Evolutionary conservation across 2,113 vertebrate genomes (phyloP).

Genomic region (Onychorhynchus coronatus): DNA sequence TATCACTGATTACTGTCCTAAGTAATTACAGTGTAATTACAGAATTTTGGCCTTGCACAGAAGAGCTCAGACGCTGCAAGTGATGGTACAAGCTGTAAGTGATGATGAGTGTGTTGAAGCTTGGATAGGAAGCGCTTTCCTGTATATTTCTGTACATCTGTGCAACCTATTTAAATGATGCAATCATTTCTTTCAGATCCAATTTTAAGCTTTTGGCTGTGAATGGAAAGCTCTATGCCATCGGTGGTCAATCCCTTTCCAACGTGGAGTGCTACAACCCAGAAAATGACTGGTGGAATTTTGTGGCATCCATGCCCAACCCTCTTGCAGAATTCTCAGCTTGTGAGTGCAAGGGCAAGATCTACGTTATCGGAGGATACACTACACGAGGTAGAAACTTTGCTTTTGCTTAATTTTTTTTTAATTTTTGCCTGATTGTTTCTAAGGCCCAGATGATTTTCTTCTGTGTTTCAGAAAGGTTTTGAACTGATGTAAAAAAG

Average conservation of each 20-base stretch:
- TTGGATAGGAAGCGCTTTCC: neutral
- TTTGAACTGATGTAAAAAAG: neutral
- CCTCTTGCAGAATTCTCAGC: slow-evolving; percentile 94
- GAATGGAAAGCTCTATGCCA: slow-evolving; percentile 88
- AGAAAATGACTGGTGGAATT: slow-evolving; percentile 92
- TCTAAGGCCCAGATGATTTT: neutral
- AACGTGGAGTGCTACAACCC: slow-evolving; percentile 93
- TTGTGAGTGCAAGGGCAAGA: slow-evolving; percentile 91
- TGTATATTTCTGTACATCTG: neutral
- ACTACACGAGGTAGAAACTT: slow-evolving; percentile 84
- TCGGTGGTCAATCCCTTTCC: slow-evolving; percentile 89
- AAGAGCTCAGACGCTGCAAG: neutral
- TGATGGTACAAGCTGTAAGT: neutral
- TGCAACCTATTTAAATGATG: neutral
- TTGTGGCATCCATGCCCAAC: slow-evolving; percentile 88
- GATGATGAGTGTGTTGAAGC: neutral
- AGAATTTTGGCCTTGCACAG: neutral
- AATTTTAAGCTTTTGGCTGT: slow-evolving; percentile 94
- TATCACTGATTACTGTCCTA: neutral
- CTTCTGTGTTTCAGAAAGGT: neutral
- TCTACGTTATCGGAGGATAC: slow-evolving; percentile 94
- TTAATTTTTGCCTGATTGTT: neutral
- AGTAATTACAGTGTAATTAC: neutral
- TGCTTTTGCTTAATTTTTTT: neutral
- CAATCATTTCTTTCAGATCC: slow-evolving; percentile 77